Conservation (phyloP, 2,888 invertebrate genomes). For the Trilocha varians region DNA sequence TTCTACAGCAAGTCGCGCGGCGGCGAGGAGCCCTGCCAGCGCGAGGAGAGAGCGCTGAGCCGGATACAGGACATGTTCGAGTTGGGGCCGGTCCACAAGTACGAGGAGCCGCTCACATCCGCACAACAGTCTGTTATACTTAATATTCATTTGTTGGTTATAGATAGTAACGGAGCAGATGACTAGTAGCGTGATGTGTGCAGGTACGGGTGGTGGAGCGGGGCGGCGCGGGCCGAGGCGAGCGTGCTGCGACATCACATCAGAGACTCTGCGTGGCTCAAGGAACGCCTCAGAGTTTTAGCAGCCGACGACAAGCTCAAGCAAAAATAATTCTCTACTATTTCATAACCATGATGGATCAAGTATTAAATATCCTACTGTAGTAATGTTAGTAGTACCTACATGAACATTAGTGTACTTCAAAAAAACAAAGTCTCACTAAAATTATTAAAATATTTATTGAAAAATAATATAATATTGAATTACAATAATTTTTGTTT, state of each 20-base stretch:
- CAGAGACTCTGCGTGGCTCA: constrained; percentile 60
- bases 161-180: no score
- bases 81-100: constrained; percentile 30
- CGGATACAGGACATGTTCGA: constrained; percentile 31
- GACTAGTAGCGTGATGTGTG: constrained; percentile 9
- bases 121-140: constrained; percentile 31
- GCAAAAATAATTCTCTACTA: constrained; percentile 7
- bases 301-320: constrained; percentile 36
- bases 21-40: constrained; percentile 8
- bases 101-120: constrained; percentile 26
- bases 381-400: no score
- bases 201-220: constrained; percentile 57
- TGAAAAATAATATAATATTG: no score
- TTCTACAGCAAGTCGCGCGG: constrained; percentile 25
- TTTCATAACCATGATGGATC: no score
- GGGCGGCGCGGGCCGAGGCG: constrained; percentile 7
- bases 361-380: no score
- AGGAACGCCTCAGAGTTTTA: constrained; percentile 45
- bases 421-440: no score
- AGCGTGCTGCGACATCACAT: constrained; percentile 47
- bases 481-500: no score
- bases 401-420: no score
- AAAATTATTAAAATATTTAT: no score
- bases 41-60: constrained; percentile 18
- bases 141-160: neutral